phyloP scores from a whole-genome alignment of 2,113 vertebrate genomes.

The Chunga burmeisteri region DNA sequence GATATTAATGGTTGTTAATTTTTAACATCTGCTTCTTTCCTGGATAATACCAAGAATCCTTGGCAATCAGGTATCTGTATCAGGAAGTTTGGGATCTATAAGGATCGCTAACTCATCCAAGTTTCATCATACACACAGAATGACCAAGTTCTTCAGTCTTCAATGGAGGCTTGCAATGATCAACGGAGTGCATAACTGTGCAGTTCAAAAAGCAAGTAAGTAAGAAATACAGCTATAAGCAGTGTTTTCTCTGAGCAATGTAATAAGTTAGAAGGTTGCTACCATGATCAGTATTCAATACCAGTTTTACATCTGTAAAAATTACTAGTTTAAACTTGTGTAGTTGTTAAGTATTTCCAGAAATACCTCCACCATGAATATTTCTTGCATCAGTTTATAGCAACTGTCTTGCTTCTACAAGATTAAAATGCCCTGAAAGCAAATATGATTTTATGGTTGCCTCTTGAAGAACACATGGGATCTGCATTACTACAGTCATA shows the following conservation, averaged over 20 bases:
- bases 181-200: background rate
- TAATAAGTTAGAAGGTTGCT: background rate
- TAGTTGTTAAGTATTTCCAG: background rate
- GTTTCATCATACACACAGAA: background rate
- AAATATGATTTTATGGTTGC: background rate
- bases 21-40: background rate
- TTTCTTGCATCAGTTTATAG: background rate
- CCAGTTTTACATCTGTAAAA: background rate
- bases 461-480: background rate
- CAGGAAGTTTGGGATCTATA: background rate
- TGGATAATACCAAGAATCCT: background rate
- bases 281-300: background rate
- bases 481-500: background rate
- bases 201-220: background rate
- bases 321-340: background rate
- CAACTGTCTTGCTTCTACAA: background rate
- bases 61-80: background rate
- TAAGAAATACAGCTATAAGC: background rate
- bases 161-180: background rate
- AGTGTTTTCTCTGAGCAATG: background rate
- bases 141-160: background rate
- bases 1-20: background rate
- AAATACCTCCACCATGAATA: background rate
- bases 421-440: background rate
- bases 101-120: background rate